These are phyloP conservation scores for Festucalex cinctus DNA, from an alignment of 2,113 vertebrate species.

Conservation along the genomic window DNA sequence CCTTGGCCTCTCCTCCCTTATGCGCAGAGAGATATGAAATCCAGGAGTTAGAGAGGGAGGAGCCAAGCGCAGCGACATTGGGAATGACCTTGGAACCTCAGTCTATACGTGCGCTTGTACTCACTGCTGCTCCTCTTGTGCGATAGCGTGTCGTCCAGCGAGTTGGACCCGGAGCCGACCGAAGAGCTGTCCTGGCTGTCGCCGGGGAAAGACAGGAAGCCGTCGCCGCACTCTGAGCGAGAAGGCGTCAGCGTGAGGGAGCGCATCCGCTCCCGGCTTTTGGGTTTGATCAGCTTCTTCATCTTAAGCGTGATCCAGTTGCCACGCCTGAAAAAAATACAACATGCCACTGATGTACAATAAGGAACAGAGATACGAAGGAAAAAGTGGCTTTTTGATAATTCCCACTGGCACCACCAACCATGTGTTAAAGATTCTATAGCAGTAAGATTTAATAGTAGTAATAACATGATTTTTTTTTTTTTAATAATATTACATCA, in stretches of 20 bases:
- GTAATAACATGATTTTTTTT: too few species aligned
- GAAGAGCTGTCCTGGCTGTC: constrained; percentile 98
- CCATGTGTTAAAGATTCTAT: not conserved
- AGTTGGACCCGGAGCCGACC: constrained; percentile 89
- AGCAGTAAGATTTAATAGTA: too few species aligned
- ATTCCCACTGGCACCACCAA: not conserved
- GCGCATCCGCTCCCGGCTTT: constrained; percentile 88
- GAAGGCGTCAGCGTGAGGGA: constrained; percentile 86
- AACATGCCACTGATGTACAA: too few species aligned
- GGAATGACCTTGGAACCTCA: not conserved
- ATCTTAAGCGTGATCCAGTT: constrained; percentile 99
- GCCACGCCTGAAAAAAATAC: constrained; percentile 76
- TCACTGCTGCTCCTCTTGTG: constrained; percentile 94
- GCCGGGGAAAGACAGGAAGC: constrained; percentile 83
- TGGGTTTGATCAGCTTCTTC: constrained; percentile 96
- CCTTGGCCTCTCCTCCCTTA: constrained; percentile 76
- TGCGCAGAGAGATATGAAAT: constrained; percentile 49
- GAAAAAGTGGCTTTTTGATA: not conserved
- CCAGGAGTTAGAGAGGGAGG: constrained; percentile 54
- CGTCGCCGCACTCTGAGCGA: constrained; percentile 87
- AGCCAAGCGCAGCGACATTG: not conserved
- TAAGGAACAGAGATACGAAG: not conserved
- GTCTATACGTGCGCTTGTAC: constrained; percentile 55
- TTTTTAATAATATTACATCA: too few species aligned
- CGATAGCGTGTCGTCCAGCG: constrained; percentile 87